Percentiles rank a stretch among this genome's conserved stretches.
phyloP scores from a whole-genome alignment of 2,888 invertebrate species.

The Metallyticus violacea region DNA sequence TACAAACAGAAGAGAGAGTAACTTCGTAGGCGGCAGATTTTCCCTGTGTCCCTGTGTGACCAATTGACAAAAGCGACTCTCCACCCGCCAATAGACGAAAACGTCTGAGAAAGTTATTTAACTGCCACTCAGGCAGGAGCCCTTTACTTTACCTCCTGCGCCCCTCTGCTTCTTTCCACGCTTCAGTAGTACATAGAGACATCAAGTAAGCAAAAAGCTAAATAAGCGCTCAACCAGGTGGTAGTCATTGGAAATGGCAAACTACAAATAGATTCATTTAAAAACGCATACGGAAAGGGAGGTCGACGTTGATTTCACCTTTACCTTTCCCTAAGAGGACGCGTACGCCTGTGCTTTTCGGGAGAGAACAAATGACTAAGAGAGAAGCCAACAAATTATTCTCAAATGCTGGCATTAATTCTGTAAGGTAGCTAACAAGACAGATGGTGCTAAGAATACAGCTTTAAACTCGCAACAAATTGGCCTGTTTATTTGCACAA shows the following conservation, averaged over 20 bases:
- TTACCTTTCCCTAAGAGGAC: not conserved
- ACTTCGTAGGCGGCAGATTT: too few relatives aligned
- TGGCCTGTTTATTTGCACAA: too few relatives aligned
- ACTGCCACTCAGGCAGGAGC: not conserved
- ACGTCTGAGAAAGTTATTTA: constrained; percentile 18
- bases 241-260: not conserved
- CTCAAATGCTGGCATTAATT: not conserved
- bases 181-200: not conserved
- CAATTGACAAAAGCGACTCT: not conserved
- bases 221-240: not conserved
- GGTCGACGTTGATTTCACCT: not conserved
- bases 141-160: not conserved
- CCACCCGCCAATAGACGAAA: not conserved
- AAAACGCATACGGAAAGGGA: not conserved
- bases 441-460: too few relatives aligned
- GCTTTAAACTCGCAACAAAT: too few relatives aligned
- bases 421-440: not conserved
- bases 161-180: not conserved
- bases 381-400: not conserved
- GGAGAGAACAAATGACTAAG: not conserved
- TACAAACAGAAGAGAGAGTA: not conserved
- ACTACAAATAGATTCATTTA: not conserved
- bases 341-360: too few relatives aligned
- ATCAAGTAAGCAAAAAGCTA: not conserved
- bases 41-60: not conserved